Evolutionary conservation across 2,797 vertebrate genomes (phyloP), one percentile per base, ranked within the genome.

Genomic region (Lutjanus argentimaculatus): DNA sequence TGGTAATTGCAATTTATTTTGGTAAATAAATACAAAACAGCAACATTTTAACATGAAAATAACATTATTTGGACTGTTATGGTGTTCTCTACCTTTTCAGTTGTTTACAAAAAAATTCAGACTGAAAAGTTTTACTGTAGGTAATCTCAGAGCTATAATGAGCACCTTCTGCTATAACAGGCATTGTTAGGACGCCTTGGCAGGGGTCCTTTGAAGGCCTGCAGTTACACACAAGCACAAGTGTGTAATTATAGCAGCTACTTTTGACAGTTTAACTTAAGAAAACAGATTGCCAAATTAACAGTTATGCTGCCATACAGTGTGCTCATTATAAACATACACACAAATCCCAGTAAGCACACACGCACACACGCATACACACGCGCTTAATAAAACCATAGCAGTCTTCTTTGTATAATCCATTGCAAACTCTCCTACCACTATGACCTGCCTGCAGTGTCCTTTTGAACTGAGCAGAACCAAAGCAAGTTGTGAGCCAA

Each of bases 11-110:
- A 62, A 63, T 95, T 95, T 95, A 93, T 94, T 94, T 91, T 89
- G 83, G 58, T 89, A 95, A 91, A 92, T 93, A 90, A 93, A 91
- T 94, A 95, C 92, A 94, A 94, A 95, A 93, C 92, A 88, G 88
- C 91, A 74, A 92, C 88, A 84, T 87, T 77, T 88, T 22, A 84
- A 90, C 90, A 91, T 86, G 81, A 93, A 95, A 93, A 94, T 90
- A 93, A 91, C 73, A 82, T 80, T 67, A 82, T 86, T 73, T 77
- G 36, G 77, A 89, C 85, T 78, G 75, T 85, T 46, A 76, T 64
- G 72, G 36, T 79, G 64, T 83, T 80, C 48, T 80, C 65, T 79
- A 70, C 68, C 72, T 78, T 62, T 85, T 85, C 82, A 76, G 69
- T 78, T 80, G 75, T 87, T 88, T 89, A 89, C 63, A 83, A 90